phyloP scores from a whole-genome alignment of 1,140 invertebrate genomes.

The Paraescarpia echinospica region DNA sequence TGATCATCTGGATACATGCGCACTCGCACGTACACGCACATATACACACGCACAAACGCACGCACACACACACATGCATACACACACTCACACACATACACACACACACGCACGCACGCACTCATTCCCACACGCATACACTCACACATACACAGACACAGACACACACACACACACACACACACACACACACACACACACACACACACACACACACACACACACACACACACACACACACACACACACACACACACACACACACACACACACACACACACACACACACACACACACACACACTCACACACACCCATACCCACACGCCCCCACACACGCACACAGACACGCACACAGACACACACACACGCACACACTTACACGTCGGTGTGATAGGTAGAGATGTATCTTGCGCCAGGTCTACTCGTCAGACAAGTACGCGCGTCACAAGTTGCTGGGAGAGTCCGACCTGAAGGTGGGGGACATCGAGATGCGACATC shows the following conservation, averaged over 20 bases:
- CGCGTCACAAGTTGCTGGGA: conserved; percentile 67
- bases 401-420: conserved; percentile 64
- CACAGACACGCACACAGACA: not conserved
- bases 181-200: not conserved
- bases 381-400: too few relatives aligned
- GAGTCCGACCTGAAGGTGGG: conserved; percentile 67
- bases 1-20: not conserved
- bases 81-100: not conserved
- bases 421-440: conserved; percentile 66
- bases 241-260: not conserved
- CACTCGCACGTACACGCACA: not conserved
- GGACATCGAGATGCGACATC: conserved; percentile 65
- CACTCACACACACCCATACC: not conserved
- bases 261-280: not conserved
- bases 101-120: not conserved
- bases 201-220: not conserved
- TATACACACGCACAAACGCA: not conserved
- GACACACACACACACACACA: not conserved
- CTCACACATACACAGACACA: too few relatives aligned
- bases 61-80: not conserved
- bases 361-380: too few relatives aligned
- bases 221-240: not conserved
- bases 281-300: not conserved
- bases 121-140: not conserved
- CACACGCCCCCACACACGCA: not conserved